phyloP scores from a whole-genome alignment of 2,797 vertebrate species.

The Leptodactylus fallax region DNA sequence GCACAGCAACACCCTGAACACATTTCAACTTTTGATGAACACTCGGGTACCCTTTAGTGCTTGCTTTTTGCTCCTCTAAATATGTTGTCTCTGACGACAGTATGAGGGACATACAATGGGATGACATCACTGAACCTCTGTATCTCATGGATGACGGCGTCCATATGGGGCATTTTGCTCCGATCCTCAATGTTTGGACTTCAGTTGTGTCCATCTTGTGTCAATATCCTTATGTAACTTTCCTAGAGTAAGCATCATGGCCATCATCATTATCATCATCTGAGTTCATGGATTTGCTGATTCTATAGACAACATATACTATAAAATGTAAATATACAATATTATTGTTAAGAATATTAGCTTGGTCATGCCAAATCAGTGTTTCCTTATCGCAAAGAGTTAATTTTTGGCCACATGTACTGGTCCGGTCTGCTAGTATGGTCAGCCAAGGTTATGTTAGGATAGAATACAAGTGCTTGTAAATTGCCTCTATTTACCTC shows the following conservation, averaged over 20 bases:
- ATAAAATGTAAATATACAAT: neutral
- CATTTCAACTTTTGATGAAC: no score
- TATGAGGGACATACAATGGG: slow-evolving; percentile 54
- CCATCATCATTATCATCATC: neutral
- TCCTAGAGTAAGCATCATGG: slow-evolving; percentile 54
- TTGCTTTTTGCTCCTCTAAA: slow-evolving; percentile 49
- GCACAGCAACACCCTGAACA: no score
- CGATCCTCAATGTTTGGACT: slow-evolving; percentile 64
- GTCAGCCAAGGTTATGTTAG: no score
- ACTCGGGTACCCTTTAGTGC: neutral
- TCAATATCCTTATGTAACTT: slow-evolving; percentile 67
- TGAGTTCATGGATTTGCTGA: neutral
- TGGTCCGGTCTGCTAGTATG: neutral
- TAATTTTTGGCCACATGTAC: neutral
- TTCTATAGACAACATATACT: neutral
- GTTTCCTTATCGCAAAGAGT: neutral
- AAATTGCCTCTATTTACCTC: slow-evolving; percentile 53
- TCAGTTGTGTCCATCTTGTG: fast-evolving
- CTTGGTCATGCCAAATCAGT: neutral
- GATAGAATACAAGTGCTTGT: no score
- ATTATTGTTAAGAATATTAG: neutral
- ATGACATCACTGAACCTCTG: slow-evolving; percentile 39
- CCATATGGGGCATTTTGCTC: slow-evolving; percentile 67
- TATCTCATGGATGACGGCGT: no score
- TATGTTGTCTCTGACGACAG: neutral